Evolutionary conservation across 1,140 invertebrate genomes (phyloP).

Genomic region (Bradynema listronoti): DNA sequence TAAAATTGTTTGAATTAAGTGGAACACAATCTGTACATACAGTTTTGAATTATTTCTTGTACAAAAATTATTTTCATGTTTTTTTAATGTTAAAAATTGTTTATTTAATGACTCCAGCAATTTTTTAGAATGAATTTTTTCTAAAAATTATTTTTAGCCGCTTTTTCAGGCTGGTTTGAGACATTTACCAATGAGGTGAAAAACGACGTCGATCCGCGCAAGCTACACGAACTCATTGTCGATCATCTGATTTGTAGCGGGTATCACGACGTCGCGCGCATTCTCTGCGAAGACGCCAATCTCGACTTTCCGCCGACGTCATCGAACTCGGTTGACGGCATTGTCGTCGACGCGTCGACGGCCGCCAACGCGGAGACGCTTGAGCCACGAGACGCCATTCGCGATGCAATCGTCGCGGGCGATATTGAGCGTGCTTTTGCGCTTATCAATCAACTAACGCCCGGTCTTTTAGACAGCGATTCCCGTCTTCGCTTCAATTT

Average conservation of each 20-base stretch:
- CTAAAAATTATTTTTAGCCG: slow-evolving; percentile 11
- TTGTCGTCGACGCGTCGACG: no score
- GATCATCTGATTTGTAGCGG: slow-evolving; percentile 39
- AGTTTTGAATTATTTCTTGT: no score
- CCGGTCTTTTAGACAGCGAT: slow-evolving; percentile 87
- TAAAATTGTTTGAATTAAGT: no score
- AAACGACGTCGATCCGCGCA: slow-evolving; percentile 26
- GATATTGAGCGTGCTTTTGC: slow-evolving; percentile 83
- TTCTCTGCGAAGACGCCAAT: slow-evolving; percentile 14
- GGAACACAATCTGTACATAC: no score
- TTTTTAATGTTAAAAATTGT: no score
- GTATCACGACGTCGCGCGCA: slow-evolving; percentile 28
- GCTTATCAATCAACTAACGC: slow-evolving; percentile 85
- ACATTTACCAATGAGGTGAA: slow-evolving; percentile 30
- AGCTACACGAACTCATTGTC: slow-evolving; percentile 36
- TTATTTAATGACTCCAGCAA: not conserved
- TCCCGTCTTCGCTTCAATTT: slow-evolving; percentile 89
- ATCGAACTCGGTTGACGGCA: no score
- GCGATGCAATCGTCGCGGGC: slow-evolving; percentile 86
- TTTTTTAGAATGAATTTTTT: not conserved
- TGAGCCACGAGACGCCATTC: slow-evolving; percentile 84
- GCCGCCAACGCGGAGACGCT: slow-evolving; percentile 65
- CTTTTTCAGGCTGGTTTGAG: slow-evolving; percentile 30
- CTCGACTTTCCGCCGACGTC: no score
- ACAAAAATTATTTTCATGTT: not conserved